phyloP scores from a whole-genome alignment of 30 jellyfish, hydroid and myxozoan species.

The Sanderia malayensis region DNA sequence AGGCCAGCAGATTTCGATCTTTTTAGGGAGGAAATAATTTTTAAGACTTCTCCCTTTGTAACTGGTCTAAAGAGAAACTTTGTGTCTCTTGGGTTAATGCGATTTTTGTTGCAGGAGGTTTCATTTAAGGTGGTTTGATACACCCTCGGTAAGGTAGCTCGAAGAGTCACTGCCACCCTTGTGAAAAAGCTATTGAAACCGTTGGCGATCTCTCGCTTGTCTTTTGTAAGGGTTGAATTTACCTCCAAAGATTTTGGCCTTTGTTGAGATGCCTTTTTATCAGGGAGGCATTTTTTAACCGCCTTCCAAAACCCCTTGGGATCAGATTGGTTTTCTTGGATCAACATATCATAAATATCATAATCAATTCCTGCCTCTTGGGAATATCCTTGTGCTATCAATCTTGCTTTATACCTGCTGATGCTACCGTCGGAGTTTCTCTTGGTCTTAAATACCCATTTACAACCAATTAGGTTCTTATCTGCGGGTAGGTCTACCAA shows the following conservation, averaged over 20 bases:
- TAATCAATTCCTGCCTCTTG: too few relatives aligned
- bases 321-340: constrained; percentile 45
- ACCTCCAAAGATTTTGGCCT: constrained; percentile 27
- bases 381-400: too few relatives aligned
- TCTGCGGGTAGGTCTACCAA: too few relatives aligned
- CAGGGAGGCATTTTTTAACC: constrained; percentile 47
- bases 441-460: too few relatives aligned
- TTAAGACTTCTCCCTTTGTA: constrained; percentile 58
- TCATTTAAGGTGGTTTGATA: constrained; percentile 37
- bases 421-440: too few relatives aligned
- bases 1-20: constrained; percentile 63
- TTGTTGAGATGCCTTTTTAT: constrained; percentile 21
- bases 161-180: constrained; percentile 52
- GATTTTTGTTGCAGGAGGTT: constrained; percentile 29
- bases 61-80: constrained; percentile 36
- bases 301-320: constrained; percentile 63
- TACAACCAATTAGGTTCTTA: too few relatives aligned
- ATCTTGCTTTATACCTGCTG: too few relatives aligned
- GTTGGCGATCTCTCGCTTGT: constrained; percentile 39
- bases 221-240: constrained; percentile 37
- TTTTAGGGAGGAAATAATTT: constrained; percentile 34
- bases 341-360: too few relatives aligned
- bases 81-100: constrained; percentile 39
- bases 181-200: constrained; percentile 51
- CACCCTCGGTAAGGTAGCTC: constrained; percentile 51